Conservation (phyloP, 2,888 invertebrate species). For the Gnatocerus cornutus region DNA sequence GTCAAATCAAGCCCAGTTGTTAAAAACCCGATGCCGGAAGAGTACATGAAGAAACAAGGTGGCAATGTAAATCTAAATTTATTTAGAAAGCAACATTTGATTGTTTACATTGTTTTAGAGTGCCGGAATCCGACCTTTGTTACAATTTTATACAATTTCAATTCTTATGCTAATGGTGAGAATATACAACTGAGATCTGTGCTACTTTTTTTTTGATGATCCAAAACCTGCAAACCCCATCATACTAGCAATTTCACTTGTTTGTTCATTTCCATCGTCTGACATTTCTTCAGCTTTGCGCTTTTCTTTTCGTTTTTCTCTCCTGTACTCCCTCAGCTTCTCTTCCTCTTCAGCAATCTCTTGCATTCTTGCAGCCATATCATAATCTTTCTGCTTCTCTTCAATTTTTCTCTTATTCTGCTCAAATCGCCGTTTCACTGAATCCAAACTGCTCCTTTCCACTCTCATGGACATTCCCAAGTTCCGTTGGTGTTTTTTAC, state of each 20-base stretch:
- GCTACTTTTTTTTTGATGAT: constrained; percentile 82
- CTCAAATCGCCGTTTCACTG: constrained; percentile 94
- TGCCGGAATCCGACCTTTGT: not conserved
- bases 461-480: constrained; percentile 99
- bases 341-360: constrained; percentile 98
- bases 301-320: constrained; percentile 91
- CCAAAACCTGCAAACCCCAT: constrained; percentile 98
- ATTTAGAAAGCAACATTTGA: constrained; percentile 5
- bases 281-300: constrained; percentile 87
- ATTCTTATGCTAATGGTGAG: not conserved
- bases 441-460: constrained; percentile 94
- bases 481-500: constrained; percentile 99
- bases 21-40: constrained; percentile 61
- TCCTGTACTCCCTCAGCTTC: constrained; percentile 89
- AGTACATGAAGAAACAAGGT: constrained; percentile 51
- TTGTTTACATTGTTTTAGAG: not conserved
- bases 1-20: constrained; percentile 58
- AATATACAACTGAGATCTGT: not conserved
- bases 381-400: constrained; percentile 97
- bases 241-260: constrained; percentile 86
- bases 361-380: constrained; percentile 90
- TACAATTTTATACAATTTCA: not conserved
- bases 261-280: constrained; percentile 73
- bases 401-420: constrained; percentile 94
- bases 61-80: not conserved